Base-by-base conservation (phyloP, 2,888 invertebrate species). In the Salticus scenicus region DNA sequence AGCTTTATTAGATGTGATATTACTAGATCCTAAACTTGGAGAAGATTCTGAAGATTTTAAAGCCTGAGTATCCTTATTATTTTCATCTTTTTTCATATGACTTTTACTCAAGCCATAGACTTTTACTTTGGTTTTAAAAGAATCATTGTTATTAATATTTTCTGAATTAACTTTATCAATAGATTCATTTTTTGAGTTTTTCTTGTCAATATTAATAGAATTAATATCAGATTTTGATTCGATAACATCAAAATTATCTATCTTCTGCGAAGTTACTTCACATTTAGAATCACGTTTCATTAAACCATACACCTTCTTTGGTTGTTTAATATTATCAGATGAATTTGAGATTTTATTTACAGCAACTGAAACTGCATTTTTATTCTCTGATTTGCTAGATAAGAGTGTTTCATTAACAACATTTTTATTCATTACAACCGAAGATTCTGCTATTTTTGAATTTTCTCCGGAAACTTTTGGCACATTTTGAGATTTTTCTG, bases 231-330 rank as follows among this genome's bases (percentile, higher is more conserved):
- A 30, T 31, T 66, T 30, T 28, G 17, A 17, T 2, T 70, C 41
- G 1, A 4, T 17, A 41, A 14, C n/a, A 0, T 66, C 10, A 33
- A 70, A 24, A 20, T 69, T 70, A 12, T 24, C 28, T 5, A 42
- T 33, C 33, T 33, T 67, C 0, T 20, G 4, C 17, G 41, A 27
- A 20, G 20, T 14, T 20, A 24, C 8, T 37, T 70, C 70, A 2
- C 4, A 20, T 42, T 70, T 83, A 10, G 67, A 31, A 37, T 83
- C 83, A 12, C 83, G 66, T 69, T 83, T 83, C 1, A 72, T 67
- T 14, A 83, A 72, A 24, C 83, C 83, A 20, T 73, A 83, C 14
- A 83, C 72, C 64, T 77, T 83, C 41, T 83, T 83, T 8, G 77
- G 47, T 33, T 75, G 82, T 14, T 83, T 83, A 17, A 24, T 14